Evolutionary conservation across 2,888 invertebrate species (phyloP).

Genomic region (Brachycybe producta): DNA sequence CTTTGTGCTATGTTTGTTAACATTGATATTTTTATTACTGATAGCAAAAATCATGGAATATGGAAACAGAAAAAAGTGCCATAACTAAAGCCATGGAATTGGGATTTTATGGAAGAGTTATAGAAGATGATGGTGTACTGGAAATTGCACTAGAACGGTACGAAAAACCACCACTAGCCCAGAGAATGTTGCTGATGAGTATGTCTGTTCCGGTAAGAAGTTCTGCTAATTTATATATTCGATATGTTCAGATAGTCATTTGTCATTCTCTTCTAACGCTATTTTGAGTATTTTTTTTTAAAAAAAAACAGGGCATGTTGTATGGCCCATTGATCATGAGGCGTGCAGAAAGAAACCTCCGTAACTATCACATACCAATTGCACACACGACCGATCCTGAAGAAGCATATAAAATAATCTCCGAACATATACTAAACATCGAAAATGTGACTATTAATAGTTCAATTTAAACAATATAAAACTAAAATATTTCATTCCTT

Average conservation of each 20-base stretch:
- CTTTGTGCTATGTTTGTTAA: too few species aligned
- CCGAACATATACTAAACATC: not conserved
- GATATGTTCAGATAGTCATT: too few species aligned
- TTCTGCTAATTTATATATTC: too few species aligned
- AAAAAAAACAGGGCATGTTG: not conserved
- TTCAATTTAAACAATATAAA: too few species aligned
- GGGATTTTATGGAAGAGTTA: slow-evolving; percentile 4
- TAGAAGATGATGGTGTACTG: not conserved
- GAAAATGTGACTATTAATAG: too few species aligned
- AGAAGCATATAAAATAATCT: not conserved
- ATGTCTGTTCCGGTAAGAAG: not conserved
- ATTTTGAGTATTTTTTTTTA: too few species aligned
- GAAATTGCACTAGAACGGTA: not conserved
- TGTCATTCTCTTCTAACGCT: too few species aligned
- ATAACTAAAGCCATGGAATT: not conserved
- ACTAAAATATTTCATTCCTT: too few species aligned
- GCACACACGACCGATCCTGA: not conserved
- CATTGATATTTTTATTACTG: too few species aligned
- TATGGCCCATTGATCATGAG: not conserved
- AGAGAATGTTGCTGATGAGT: not conserved
- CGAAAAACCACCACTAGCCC: not conserved
- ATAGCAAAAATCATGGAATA: not conserved
- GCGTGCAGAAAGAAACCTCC: not conserved
- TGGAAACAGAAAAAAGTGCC: not conserved
- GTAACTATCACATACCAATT: not conserved